Conservation (phyloP, 2,888 invertebrate genomes). For the Morinoia aosen region DNA sequence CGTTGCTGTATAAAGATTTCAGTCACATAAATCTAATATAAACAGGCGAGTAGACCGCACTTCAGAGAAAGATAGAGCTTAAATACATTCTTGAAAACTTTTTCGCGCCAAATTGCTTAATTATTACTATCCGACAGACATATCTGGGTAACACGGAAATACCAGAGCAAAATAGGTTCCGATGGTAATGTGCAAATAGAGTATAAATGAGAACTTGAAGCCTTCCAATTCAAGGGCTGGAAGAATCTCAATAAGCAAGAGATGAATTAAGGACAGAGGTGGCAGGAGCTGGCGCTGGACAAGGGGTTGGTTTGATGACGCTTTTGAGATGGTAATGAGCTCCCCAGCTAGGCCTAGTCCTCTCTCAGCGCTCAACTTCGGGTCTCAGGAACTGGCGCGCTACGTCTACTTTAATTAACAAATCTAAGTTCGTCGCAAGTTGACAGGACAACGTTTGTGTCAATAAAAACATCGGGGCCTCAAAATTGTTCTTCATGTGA, state of each 20-base stretch:
- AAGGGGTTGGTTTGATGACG: slow-evolving; percentile 34
- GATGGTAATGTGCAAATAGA: not conserved
- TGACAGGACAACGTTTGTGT: not conserved
- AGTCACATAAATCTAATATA: not conserved
- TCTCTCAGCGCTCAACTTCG: not conserved
- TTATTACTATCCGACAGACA: not conserved
- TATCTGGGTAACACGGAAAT: not conserved
- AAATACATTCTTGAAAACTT: not conserved
- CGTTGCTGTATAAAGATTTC: not conserved
- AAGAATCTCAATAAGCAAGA: not conserved
- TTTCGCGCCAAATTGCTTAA: not conserved
- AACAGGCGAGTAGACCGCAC: not conserved
- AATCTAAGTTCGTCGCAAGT: not conserved
- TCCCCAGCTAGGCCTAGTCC: not conserved
- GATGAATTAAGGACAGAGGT: not conserved
- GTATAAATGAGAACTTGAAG: not conserved
- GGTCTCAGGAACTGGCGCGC: not conserved
- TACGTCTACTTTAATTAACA: not conserved
- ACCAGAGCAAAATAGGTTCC: not conserved
- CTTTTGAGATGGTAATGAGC: slow-evolving; percentile 36
- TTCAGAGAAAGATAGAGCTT: not conserved
- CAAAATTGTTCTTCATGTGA: not conserved
- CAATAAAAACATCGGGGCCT: not conserved
- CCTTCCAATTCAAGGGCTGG: not conserved
- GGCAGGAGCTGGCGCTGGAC: not conserved